Percentiles rank a stretch among this genome's conserved stretches.
phyloP scores from a whole-genome alignment of 2,113 vertebrate genomes.

The Dasyornis broadbenti region DNA sequence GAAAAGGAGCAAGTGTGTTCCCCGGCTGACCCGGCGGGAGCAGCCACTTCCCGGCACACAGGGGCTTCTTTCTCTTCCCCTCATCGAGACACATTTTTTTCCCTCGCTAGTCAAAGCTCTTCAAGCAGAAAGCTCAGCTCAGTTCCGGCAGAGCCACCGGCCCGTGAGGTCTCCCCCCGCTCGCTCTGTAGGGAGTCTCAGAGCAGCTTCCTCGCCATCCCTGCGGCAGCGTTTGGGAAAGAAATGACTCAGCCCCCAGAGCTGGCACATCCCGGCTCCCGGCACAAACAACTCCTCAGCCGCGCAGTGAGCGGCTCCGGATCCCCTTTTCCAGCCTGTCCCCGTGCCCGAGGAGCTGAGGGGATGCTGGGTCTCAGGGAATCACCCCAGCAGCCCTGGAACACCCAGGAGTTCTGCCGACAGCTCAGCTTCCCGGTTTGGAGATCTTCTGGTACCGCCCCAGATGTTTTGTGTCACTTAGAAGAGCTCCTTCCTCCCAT shows the following conservation, averaged over 20 bases:
- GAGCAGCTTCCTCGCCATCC: not conserved
- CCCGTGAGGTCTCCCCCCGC: not conserved
- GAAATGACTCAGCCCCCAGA: not conserved
- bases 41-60: not conserved
- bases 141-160: not conserved
- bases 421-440: not conserved
- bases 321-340: not conserved
- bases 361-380: not conserved
- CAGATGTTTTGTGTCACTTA: not conserved
- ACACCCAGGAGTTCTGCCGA: fast-evolving
- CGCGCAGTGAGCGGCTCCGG: not conserved
- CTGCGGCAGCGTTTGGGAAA: not conserved
- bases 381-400: not conserved
- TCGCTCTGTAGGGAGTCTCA: not conserved
- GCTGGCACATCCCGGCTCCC: slow-evolving; percentile 4
- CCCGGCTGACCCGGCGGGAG: not conserved
- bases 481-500: not conserved
- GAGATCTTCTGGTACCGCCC: not conserved
- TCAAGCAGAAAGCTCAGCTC: slow-evolving; percentile 48
- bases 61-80: slow-evolving; percentile 12
- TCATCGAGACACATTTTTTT: not conserved
- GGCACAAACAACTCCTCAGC: not conserved
- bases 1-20: not conserved
- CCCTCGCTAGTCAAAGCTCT: not conserved
- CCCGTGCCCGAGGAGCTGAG: not conserved